phyloP scores from a whole-genome alignment of 2,113 vertebrate species.

The Atrichornis clamosus region DNA sequence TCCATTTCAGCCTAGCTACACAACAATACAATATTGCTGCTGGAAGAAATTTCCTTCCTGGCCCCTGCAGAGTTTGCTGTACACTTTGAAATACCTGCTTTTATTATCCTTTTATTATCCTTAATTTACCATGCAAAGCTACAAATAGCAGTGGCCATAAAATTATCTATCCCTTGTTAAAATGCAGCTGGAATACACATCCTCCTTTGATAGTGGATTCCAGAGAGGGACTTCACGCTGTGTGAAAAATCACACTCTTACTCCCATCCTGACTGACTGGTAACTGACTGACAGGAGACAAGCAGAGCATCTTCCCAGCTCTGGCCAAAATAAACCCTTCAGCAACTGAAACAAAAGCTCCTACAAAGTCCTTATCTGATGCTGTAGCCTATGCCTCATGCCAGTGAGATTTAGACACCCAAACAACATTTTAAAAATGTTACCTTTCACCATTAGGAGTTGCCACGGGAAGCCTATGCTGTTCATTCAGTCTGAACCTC shows the following conservation, averaged over 20 bases:
- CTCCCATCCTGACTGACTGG: neutral
- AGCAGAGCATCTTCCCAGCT: neutral
- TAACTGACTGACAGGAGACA: neutral
- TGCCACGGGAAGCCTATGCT: neutral
- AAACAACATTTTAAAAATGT: neutral
- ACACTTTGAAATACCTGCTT: neutral
- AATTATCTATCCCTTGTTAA: conserved; percentile 1
- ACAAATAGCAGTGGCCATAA: conserved; percentile 17
- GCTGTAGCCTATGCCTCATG: neutral
- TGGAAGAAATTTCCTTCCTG: neutral
- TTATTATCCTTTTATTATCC: conserved; percentile 30
- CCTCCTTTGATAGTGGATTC: neutral
- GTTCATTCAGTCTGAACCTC: neutral
- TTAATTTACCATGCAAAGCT: conserved; percentile 41
- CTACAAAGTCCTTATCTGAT: neutral
- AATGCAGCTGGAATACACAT: neutral
- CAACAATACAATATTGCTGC: neutral
- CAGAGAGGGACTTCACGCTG: neutral
- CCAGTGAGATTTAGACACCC: neutral
- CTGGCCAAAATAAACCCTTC: neutral
- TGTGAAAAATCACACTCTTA: neutral
- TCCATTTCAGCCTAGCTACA: neutral
- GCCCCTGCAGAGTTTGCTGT: neutral
- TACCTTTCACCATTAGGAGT: neutral
- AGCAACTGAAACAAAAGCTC: neutral